phyloP scores from a whole-genome alignment of 2,113 vertebrate genomes.

The Coryphaenoides rupestris region DNA sequence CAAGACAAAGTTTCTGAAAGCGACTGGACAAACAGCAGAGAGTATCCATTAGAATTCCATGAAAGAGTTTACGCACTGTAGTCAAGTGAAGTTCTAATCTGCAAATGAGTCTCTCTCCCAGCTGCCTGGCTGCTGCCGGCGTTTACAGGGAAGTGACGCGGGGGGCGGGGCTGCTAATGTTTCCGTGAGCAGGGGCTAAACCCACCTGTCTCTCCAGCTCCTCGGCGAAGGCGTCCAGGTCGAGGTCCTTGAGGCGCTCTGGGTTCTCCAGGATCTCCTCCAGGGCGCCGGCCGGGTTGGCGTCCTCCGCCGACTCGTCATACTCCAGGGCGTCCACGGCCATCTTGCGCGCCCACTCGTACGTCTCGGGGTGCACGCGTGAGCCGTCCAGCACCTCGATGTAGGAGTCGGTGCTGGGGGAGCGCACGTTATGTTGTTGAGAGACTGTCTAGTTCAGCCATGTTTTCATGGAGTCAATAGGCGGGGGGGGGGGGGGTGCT shows the following conservation, averaged over 20 bases:
- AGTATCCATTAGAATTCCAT: no score
- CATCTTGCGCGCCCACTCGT: conserved; percentile 99
- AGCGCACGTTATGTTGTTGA: background rate
- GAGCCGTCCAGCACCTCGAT: conserved; percentile 97
- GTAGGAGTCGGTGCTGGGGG: conserved; percentile 92
- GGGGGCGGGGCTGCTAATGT: background rate
- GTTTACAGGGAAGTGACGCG: no score
- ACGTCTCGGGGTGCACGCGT: conserved; percentile 95
- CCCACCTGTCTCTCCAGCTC: conserved; percentile 96
- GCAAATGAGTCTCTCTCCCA: no score
- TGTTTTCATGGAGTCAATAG: no score
- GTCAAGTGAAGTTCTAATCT: no score
- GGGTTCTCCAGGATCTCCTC: conserved; percentile 98
- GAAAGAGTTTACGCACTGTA: no score
- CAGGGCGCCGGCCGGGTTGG: conserved; percentile 93
- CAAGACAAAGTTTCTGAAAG: no score
- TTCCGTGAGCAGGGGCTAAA: no score
- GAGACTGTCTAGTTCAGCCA: no score
- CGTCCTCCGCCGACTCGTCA: conserved; percentile 95
- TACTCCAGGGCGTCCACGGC: conserved; percentile 96
- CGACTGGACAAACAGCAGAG: no score
- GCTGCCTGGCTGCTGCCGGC: no score
- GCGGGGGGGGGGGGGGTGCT: no score
- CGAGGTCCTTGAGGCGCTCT: conserved; percentile 93
- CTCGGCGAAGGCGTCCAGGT: conserved; percentile 95